Evolutionary conservation across 2,113 vertebrate genomes (phyloP).

Genomic region (Hyperopisus bebe): DNA sequence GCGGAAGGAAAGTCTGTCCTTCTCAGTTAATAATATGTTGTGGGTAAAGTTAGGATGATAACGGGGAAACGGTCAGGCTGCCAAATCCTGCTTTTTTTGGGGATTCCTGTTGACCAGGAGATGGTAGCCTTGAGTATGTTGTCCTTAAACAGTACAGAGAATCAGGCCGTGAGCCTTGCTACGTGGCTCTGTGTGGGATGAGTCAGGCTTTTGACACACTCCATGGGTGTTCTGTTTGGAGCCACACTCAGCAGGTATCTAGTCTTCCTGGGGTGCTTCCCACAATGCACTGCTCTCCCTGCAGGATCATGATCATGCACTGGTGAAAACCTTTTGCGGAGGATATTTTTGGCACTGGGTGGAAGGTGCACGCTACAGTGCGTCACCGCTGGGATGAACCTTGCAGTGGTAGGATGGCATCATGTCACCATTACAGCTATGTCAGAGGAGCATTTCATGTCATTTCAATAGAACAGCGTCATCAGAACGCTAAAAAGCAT

Average conservation of each 20-base stretch:
- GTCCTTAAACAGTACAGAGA: neutral
- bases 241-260: neutral
- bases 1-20: neutral
- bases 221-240: slow-evolving; percentile 18
- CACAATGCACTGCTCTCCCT: slow-evolving; percentile 7
- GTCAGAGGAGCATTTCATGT: neutral
- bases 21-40: neutral
- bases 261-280: neutral
- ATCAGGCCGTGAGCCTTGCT: neutral
- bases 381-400: neutral
- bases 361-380: neutral
- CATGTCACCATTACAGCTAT: neutral
- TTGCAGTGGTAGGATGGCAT: neutral
- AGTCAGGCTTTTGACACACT: slow-evolving; percentile 9
- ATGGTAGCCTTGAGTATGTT: neutral
- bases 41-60: neutral
- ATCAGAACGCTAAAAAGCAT: neutral
- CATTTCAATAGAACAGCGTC: neutral
- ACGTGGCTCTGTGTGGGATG: slow-evolving; percentile 2
- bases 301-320: neutral
- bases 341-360: neutral
- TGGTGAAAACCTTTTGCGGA: neutral
- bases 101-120: neutral
- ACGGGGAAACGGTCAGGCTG: neutral
- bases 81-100: neutral